Conservation (phyloP, 1,140 invertebrate species). For the Euborellia annulipes region DNA sequence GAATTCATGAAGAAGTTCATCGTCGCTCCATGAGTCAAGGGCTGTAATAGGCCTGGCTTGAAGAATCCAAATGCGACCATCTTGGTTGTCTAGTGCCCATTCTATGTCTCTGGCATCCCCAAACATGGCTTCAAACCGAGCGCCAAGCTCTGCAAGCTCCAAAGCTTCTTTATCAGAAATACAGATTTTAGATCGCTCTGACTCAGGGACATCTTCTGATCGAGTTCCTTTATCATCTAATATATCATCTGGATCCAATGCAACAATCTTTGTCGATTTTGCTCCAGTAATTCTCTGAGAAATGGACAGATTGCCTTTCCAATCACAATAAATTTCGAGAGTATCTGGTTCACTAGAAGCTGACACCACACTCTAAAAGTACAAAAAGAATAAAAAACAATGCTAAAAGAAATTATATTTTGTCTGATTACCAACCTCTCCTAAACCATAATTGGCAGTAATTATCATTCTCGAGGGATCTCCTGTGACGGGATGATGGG, state of each 20-base stretch:
- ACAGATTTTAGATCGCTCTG: slow-evolving; percentile 25
- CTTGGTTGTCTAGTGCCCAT: slow-evolving; percentile 39
- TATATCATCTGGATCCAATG: not conserved
- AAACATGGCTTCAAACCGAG: slow-evolving; percentile 44
- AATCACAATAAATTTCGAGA: slow-evolving; percentile 36
- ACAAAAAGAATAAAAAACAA: slow-evolving; percentile 4
- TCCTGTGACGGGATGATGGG: slow-evolving; percentile 51
- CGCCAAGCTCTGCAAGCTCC: slow-evolving; percentile 34
- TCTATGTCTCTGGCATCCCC: slow-evolving; percentile 56
- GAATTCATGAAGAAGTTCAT: slow-evolving; percentile 54
- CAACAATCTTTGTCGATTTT: slow-evolving; percentile 35
- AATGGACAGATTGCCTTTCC: slow-evolving; percentile 31
- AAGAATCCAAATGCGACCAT: slow-evolving; percentile 42
- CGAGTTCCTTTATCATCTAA: not conserved
- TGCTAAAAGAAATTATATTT: slow-evolving; percentile 1
- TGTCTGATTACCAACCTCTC: slow-evolving; percentile 37
- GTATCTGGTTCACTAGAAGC: slow-evolving; percentile 57
- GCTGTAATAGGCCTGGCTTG: slow-evolving; percentile 59
- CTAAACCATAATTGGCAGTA: slow-evolving; percentile 65
- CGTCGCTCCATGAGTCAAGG: slow-evolving; percentile 48
- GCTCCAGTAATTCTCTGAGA: slow-evolving; percentile 32
- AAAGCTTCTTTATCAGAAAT: slow-evolving; percentile 33
- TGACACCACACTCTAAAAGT: slow-evolving; percentile 55
- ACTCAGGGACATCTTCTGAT: not conserved
- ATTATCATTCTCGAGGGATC: slow-evolving; percentile 49